Base-by-base conservation (phyloP, 2,797 vertebrate species). In the Fratercula arctica region DNA sequence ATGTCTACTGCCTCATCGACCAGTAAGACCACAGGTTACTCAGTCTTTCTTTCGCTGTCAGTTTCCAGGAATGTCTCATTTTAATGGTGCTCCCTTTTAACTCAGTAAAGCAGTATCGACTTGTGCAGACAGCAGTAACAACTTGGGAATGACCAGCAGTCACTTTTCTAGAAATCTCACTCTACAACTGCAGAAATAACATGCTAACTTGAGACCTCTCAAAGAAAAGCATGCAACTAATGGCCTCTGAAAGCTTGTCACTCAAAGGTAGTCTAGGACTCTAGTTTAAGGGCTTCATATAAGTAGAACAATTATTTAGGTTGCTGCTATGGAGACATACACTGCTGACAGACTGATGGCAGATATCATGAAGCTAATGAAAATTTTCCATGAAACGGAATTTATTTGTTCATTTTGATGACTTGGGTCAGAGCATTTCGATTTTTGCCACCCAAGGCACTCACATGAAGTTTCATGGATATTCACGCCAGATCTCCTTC, bases 91-190 rank as follows among this genome's bases (percentile, higher is more conserved):
- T 81, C 54, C n/a, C 54, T 95, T 61, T 68, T 89, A 87, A 66
- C 45, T 75, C 79, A 51, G 76, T 26, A 78, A 84, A 96, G 43
- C 26, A 66, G 19, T 84, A 93, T 20, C 2, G 39, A 92, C 73
- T 86, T 79, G 29, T n/a, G 69, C 45, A 84, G 93, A 73, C 83
- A 93, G 83, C 41, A 69, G 21, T 86, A 94, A 91, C 37, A 87
- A 57, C 48, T 70, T 61, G 41, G 68, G 53, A 95, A 93, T 20
- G 70, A 85, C 83, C 66, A 95, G 39, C 53, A 95, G 79, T 95
- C 76, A 66, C 70, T 85, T 68, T 82, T 12, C 37, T 76, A 88
- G 90, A 94, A 94, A 81, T 63, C 37, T 93, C n/a, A 50, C 39
- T 86, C 41, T 57, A 21, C 26, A 39, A 79, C 33, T 24, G 15